Evolutionary conservation across 2,113 vertebrate genomes (phyloP).

Genomic region (Myotis yumanensis): DNA sequence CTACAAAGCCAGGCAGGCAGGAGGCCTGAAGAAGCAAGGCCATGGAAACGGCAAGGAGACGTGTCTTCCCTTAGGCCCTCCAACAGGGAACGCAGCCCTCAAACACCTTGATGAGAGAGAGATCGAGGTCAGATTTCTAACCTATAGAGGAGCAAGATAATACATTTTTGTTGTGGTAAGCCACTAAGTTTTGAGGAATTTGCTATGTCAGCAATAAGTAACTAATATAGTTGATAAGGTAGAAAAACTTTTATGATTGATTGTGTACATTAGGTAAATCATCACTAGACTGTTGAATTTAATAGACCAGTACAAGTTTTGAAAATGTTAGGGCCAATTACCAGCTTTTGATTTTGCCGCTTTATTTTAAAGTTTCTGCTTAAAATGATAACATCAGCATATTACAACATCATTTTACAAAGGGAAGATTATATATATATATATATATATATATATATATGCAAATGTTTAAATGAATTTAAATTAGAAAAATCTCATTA

Average conservation of each 20-base stretch:
- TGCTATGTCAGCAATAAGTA: background rate
- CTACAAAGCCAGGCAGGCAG: background rate
- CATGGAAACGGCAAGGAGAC: background rate
- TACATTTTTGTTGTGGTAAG: background rate
- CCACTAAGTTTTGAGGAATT: background rate
- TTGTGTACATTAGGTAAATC: background rate
- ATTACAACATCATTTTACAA: background rate
- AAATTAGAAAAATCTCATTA: background rate
- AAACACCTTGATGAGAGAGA: background rate
- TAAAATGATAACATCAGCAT: background rate
- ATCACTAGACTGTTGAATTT: constrained; percentile 25
- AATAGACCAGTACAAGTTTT: background rate
- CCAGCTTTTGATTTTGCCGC: constrained; percentile 13
- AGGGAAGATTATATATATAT: background rate
- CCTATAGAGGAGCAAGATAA: background rate
- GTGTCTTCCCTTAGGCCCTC: background rate
- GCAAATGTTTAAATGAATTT: constrained; percentile 7
- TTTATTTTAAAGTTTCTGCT: constrained; percentile 28
- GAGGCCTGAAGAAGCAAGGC: background rate
- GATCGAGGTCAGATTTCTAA: background rate
- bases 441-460: background rate
- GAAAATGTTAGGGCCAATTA: background rate
- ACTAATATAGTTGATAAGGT: background rate
- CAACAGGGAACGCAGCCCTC: background rate
- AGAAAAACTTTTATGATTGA: background rate